phyloP scores from a whole-genome alignment of 2,113 vertebrate genomes.

The Chlorodrepanis virens region DNA sequence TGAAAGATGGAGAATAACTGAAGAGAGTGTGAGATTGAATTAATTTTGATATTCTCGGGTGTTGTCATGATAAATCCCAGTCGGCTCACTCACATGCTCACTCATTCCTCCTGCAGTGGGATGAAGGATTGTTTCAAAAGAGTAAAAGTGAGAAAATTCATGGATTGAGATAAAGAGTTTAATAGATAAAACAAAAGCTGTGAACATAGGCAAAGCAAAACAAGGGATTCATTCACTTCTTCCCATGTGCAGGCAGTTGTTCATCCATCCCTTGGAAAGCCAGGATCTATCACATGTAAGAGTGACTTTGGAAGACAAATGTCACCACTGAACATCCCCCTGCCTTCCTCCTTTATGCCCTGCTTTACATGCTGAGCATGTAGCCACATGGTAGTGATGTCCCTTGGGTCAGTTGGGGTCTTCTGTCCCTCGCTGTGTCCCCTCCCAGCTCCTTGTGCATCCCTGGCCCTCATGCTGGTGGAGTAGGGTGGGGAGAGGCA shows the following conservation, averaged over 20 bases:
- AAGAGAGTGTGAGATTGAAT: neutral
- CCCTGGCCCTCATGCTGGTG: rapidly evolving
- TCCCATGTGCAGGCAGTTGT: neutral
- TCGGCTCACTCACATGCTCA: neutral
- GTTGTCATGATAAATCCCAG: neutral
- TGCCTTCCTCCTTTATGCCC: neutral
- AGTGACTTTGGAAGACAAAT: neutral
- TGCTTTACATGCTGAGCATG: neutral
- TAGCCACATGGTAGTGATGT: neutral
- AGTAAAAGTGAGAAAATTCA: neutral
- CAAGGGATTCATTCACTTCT: neutral
- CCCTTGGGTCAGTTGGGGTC: neutral
- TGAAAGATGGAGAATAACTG: neutral
- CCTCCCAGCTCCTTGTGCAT: neutral
- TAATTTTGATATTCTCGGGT: neutral
- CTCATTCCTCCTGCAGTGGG: neutral
- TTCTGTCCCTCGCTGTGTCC: neutral
- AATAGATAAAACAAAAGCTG: neutral
- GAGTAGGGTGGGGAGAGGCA: neutral
- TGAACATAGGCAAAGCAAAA: neutral
- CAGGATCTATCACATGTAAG: rapidly evolving
- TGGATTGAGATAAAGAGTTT: neutral
- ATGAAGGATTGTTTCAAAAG: neutral
- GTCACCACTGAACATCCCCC: neutral
- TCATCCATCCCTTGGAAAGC: neutral